These are phyloP conservation scores for Drosophila borealis DNA, from an alignment of 2,888 invertebrate species.

Conservation along the genomic window DNA sequence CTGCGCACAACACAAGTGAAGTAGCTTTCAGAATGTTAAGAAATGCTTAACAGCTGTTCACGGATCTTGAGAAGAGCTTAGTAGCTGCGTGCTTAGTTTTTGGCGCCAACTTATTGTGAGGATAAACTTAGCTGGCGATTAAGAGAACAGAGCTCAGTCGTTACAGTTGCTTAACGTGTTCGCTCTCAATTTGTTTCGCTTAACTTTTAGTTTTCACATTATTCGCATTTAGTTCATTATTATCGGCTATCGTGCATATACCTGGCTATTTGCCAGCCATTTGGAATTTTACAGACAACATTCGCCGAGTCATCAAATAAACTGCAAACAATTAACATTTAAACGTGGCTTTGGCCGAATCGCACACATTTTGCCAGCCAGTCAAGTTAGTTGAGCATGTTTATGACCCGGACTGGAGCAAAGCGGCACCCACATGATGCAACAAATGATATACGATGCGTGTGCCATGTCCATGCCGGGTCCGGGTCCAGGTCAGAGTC, in stretches of 20 bases:
- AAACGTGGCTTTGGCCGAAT: slow-evolving; percentile 49
- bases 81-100: no score
- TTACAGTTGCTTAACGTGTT: no score
- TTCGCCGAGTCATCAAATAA: slow-evolving; percentile 33
- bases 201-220: no score
- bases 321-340: slow-evolving; percentile 66
- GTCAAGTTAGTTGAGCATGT: slow-evolving; percentile 12
- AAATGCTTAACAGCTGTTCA: no score
- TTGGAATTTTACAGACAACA: not conserved
- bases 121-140: not conserved
- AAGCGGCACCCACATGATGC: slow-evolving; percentile 13
- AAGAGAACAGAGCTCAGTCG: not conserved
- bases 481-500: not conserved
- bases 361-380: slow-evolving; percentile 10
- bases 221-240: no score
- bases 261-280: not conserved
- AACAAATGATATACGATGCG: slow-evolving; percentile 60
- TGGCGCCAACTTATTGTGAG: not conserved
- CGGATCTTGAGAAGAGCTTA: no score
- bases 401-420: slow-evolving; percentile 3
- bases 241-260: no score
- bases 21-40: no score
- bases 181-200: no score
- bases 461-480: slow-evolving; percentile 4
- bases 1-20: no score